phyloP scores from a whole-genome alignment of 1,140 invertebrate species.

The Pseudomyrmex flavicornis region DNA sequence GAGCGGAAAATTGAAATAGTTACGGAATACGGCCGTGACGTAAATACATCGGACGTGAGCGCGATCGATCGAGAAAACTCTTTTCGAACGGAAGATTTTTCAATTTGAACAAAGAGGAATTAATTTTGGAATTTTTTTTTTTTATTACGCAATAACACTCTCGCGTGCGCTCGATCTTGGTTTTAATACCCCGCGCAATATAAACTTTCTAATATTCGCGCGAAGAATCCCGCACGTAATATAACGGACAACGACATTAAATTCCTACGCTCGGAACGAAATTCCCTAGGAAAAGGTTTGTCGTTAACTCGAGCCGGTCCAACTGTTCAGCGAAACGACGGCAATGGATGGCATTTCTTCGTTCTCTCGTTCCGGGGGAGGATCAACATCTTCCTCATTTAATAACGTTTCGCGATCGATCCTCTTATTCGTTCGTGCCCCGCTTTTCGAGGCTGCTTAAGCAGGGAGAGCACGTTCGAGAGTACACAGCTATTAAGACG shows the following conservation, averaged over 20 bases:
- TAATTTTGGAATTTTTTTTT: neutral
- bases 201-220: neutral
- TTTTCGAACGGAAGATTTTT: too few species aligned
- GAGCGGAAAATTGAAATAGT: conserved; percentile 66
- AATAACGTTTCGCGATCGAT: conserved; percentile 57
- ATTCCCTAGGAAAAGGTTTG: conserved; percentile 17
- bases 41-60: conserved; percentile 35
- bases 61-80: neutral
- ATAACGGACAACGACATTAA: conserved; percentile 26
- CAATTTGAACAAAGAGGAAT: neutral
- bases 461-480: conserved; percentile 57
- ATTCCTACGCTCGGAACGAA: conserved; percentile 7
- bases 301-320: conserved; percentile 25
- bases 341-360: conserved; percentile 41
- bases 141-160: neutral
- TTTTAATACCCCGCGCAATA: neutral
- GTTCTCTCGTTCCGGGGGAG: conserved; percentile 12
- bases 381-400: conserved; percentile 59
- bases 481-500: conserved; percentile 53
- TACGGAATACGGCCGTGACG: conserved; percentile 54
- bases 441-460: conserved; percentile 36
- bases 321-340: conserved; percentile 31
- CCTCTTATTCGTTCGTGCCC: conserved; percentile 39
- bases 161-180: too few species aligned
- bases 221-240: neutral